Conservation (phyloP, 1,140 invertebrate genomes). For the Atta texana region DNA sequence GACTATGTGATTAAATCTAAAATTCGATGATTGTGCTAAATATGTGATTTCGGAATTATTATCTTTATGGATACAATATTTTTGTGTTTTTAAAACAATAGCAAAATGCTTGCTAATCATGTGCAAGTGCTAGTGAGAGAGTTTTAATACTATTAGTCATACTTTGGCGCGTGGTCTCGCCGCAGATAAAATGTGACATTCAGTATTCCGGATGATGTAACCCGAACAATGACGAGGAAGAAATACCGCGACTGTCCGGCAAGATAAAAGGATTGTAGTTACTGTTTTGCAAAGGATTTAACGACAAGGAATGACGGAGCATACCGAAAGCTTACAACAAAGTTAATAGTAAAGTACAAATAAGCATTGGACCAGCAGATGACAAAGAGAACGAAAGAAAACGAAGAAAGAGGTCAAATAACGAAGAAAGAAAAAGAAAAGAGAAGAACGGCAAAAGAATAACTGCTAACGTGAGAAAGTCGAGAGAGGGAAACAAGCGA, state of each 20-base stretch:
- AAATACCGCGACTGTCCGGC: slow-evolving; percentile 21
- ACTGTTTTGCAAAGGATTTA: slow-evolving; percentile 54
- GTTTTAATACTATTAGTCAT: slow-evolving; percentile 11
- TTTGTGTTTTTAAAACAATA: slow-evolving; percentile 7
- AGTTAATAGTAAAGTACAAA: slow-evolving; percentile 54
- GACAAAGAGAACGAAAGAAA: background rate
- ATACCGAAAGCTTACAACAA: slow-evolving; percentile 8
- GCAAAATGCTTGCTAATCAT: background rate
- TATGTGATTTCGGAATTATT: background rate
- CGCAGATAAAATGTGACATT: slow-evolving; percentile 29
- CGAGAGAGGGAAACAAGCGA: background rate
- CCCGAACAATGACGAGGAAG: slow-evolving; percentile 53
- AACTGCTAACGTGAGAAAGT: background rate
- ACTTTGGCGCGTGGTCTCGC: slow-evolving; percentile 5
- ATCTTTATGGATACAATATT: background rate
- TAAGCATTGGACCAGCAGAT: slow-evolving; percentile 14
- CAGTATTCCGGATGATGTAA: slow-evolving; percentile 16
- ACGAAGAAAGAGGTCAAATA: background rate
- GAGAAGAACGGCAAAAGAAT: slow-evolving; percentile 4
- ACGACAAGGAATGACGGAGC: slow-evolving; percentile 34
- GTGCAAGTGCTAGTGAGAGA: background rate
- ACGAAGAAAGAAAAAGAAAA: background rate
- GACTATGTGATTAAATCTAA: background rate
- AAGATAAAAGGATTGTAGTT: slow-evolving; percentile 51
- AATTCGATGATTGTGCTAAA: background rate